Evolutionary conservation across 2,797 vertebrate genomes (phyloP), one percentile per base, ranked within the genome.

Genomic region (Tragopan temminckii): DNA sequence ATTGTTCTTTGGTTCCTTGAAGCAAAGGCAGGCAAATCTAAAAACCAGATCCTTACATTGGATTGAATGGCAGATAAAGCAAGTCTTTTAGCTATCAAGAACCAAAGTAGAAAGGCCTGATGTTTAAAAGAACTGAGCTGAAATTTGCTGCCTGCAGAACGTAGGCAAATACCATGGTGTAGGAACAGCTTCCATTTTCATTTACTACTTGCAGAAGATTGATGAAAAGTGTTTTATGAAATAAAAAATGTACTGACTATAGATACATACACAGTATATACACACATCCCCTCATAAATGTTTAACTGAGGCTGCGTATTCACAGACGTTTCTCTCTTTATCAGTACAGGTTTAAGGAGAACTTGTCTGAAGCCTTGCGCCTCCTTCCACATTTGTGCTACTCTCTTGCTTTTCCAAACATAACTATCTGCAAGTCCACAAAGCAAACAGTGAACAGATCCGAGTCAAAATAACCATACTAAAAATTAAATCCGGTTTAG

Each of bases 151-250:
- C 88, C 91, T 85, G 63, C 68, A 94, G 89, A 69, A 79, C 59
- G 23, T 68, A 77, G 71, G 71, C 86, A 94, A 96, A 96, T 64
- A 66, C 85, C 71, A 85, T 52, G 45, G 72, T 19, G 25, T 20
- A 71, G 85, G 93, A 96, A 95, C 96, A 97, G 95, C 67, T 97
- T 96, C 95, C 80, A 70, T 95, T 97, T 97, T 95, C 95, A 95
- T 79, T 92, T 95, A 67, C 90, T 88, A 82, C 93, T 96, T 86
- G 80, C 68, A 91, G 92, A 94, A 95, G 88, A 97, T 67, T 81
- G 91, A 97, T 97, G 96, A 91, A 95, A 97, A 95, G 90, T 38
- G 40, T 52, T 92, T 92, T 92, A 90, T 31, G 81, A 91, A 89
- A 89, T 80, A 93, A 95, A 94, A 93, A 95, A 84, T 91, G 58